These are phyloP conservation scores for Erpornis zantholeuca DNA, from an alignment of 2,113 vertebrate genomes.

Conservation along the genomic window DNA sequence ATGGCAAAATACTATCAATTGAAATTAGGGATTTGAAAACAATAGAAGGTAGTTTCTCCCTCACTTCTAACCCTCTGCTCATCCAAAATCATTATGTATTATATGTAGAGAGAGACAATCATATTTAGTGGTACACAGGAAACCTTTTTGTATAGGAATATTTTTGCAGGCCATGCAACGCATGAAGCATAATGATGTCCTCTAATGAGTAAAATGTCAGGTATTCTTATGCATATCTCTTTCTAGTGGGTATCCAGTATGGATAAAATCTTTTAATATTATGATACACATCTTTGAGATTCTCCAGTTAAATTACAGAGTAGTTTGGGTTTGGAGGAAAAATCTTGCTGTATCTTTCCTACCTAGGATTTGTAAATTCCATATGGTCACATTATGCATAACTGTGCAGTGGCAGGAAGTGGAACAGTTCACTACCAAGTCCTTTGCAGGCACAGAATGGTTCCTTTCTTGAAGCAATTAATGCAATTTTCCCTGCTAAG, in stretches of 20 bases:
- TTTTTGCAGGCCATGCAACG: background rate
- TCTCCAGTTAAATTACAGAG: background rate
- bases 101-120: background rate
- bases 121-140: background rate
- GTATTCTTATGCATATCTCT: background rate
- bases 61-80: background rate
- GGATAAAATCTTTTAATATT: background rate
- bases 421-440: constrained; percentile 10
- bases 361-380: background rate
- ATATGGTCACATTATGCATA: background rate
- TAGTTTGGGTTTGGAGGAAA: background rate
- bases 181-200: background rate
- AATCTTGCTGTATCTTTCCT: background rate
- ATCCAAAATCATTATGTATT: background rate
- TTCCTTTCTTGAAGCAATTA: constrained; percentile 49
- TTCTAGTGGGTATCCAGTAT: background rate
- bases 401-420: constrained; percentile 9
- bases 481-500: constrained; percentile 16
- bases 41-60: background rate
- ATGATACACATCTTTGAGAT: background rate
- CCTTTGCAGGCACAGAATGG: background rate
- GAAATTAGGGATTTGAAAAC: background rate
- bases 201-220: background rate
- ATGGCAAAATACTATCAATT: background rate
- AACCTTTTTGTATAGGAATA: background rate